Base-by-base conservation (phyloP, 2,888 invertebrate genomes). In the Ferdinandea cuprea region DNA sequence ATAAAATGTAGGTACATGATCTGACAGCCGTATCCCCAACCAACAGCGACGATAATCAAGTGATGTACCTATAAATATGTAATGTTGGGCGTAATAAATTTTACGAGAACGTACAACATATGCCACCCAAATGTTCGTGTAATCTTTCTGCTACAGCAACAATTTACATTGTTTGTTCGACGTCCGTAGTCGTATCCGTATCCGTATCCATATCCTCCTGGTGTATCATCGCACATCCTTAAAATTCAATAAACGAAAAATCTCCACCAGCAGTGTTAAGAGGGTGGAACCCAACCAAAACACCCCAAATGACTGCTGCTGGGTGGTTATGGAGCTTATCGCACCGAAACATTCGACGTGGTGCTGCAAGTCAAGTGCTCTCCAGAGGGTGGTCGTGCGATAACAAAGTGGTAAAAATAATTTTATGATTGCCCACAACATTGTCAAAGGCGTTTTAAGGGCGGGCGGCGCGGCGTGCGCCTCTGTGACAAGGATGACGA, bases 391-490 rank as follows among this genome's bases (percentile, higher is more conserved):
- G 65, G 68, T 73, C 42, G 80, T 40, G 56, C 68, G 66, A 83
- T 83, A 81, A 81, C 71, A 65, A 77, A 81, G 81, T 81, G 81
- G 77, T 83, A 73, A 83, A 83, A 76, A 78, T 83, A 68, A 78
- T 83, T 83, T 83, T 83, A 83, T 83, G 83, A 83, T 77, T 78
- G 42, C 83, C 73, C 83, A 68, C 83, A 83, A 83, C 72, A 73
- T 73, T 83, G 78, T 83, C 83, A 66, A 21, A 44, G 54, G 7
- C 13, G 28, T 19, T 48, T 50, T 9, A n/a, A n/a, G n/a, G n/a
- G 30, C 50, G 58, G 50, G 44, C 42, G 37, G 4, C 42, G 30
- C 3, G 56, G 37, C 32, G 56, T n/a, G n/a, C n/a, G n/a, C n/a
- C 46, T 11, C 3, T 3, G 25, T 5, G 25, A 25, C 25, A 25